Base-by-base conservation (phyloP, 2,888 invertebrate genomes). In the Metalampra italica region DNA sequence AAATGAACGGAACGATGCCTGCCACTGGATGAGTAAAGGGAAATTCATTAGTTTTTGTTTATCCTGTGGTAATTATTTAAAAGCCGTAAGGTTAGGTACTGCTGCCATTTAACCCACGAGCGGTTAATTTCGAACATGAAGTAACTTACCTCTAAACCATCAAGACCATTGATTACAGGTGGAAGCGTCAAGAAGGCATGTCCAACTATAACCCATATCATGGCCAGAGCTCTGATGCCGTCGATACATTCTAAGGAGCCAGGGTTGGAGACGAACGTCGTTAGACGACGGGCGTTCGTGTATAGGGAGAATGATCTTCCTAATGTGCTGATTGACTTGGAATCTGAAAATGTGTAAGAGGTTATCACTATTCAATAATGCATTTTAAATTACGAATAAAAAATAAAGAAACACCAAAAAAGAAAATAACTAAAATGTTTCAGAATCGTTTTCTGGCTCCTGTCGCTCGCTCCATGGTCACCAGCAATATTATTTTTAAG, bases 121-220 rank as follows among this genome's bases (percentile, higher is more conserved):
- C n/a, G n/a, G n/a, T n/a, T n/a, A n/a, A n/a, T n/a, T n/a, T n/a
- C n/a, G n/a, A n/a, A n/a, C n/a, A n/a, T n/a, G n/a, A n/a, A 22
- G 2, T 22, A 22, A 43, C 47, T 54, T 47, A 66, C 66, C 50
- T 53, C 34, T 30, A 52, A 48, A 30, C 49, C 37, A 12, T 60
- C 57, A 8, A 63, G 30, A 9, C 50, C 49, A 43, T 66, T 66
- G 3, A 45, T 7, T 8, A 44, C 43, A 7, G 43, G 30, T 11
- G 50, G 50, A 14, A 44, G n/a, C 7, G 48, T 15, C 2, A 45
- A 51, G 44, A 59, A 62, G 15, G 54, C 58, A 44, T 82, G 82
- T 1, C 73, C 75, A 5, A 70, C 46, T n/a, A 81, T 56, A n/a
- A 82, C 67, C 82, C 82, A 82, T 43, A 75, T 47, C 62, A 76